Evolutionary conservation across 92 coral and sea anemone species (phyloP), one percentile per base, ranked within the genome.

Genomic region (Nematostella vectensis): DNA sequence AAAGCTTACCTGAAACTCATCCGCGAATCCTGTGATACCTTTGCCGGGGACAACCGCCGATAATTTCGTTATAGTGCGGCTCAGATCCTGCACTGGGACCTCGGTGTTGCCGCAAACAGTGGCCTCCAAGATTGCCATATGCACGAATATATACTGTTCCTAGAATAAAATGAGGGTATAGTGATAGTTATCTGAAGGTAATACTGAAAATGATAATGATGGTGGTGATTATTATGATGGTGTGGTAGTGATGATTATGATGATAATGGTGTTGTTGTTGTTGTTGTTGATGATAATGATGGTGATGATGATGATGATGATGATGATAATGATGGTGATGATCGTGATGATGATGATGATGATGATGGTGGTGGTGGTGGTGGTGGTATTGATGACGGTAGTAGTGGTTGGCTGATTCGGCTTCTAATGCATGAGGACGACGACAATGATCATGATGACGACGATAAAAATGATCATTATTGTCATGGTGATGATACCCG

Each of bases 71-170:
- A 50, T 62, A 28, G 36, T 26, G 1, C 11, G 30, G 22, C 25
- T 28, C 28, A 61, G 68, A 37, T 47, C 30, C 22, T 61, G 68
- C 13, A 36, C 29, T 28, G 27, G 55, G 2, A 61, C 25, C 33
- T 27, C 68, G 11, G 68, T 61, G 0, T 61, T 48, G 15, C 68
- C 68, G 37, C 68, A 61, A 21, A 31, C 15, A 13, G 44, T 26
- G 9, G 68, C 55, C 25, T 61, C 56, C 15, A 42, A 13, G 11
- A 61, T 1, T 6, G 56, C 54, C 57, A 29, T 1, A 51, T 61
- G 25, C 0, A 61, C 68, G 53, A 61, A 61, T 12, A 61, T 24
- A 43, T 61, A 61, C 68, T 61, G 68, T 8, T 61, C 68, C 68
- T 61, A 20, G 19, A 26, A 29, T 33, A 15, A 33, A 6, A 33